These are phyloP conservation scores for Cinara cedri DNA, from an alignment of 2,888 invertebrate genomes.

Conservation along the genomic window DNA sequence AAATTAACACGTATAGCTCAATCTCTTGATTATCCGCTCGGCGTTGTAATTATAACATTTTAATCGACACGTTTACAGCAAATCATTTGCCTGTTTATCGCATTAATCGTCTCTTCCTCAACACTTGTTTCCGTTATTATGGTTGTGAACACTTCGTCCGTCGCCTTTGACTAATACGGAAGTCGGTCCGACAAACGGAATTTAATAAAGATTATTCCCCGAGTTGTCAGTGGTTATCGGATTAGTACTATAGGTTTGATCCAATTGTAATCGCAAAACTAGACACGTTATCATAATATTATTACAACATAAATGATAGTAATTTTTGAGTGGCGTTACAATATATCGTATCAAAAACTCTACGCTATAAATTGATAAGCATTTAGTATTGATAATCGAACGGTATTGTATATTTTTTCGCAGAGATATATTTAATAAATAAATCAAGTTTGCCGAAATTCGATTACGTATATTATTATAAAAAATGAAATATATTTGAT, in stretches of 20 bases:
- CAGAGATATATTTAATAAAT: too few relatives aligned
- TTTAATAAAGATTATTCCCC: conserved; percentile 4
- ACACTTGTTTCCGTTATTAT: not conserved
- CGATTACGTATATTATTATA: too few relatives aligned
- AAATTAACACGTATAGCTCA: not conserved
- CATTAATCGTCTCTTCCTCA: not conserved
- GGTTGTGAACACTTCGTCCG: not conserved
- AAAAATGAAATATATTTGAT: too few relatives aligned
- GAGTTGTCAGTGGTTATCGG: not conserved
- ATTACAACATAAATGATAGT: too few relatives aligned
- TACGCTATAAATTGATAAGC: too few relatives aligned
- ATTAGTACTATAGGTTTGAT: not conserved
- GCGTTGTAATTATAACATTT: not conserved
- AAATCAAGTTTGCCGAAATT: too few relatives aligned
- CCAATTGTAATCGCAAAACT: too few relatives aligned
- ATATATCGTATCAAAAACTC: too few relatives aligned
- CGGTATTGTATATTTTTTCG: too few relatives aligned
- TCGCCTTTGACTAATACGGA: not conserved
- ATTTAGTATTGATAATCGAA: too few relatives aligned
- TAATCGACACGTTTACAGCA: not conserved
- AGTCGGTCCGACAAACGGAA: not conserved
- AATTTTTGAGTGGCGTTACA: too few relatives aligned
- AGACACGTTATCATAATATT: too few relatives aligned
- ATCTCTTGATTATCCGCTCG: not conserved
- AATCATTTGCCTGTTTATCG: not conserved